Percentiles rank a stretch among this genome's conserved stretches.
Conservation (phyloP, 2,888 invertebrate genomes). For the Xestia sexstrigata region DNA sequence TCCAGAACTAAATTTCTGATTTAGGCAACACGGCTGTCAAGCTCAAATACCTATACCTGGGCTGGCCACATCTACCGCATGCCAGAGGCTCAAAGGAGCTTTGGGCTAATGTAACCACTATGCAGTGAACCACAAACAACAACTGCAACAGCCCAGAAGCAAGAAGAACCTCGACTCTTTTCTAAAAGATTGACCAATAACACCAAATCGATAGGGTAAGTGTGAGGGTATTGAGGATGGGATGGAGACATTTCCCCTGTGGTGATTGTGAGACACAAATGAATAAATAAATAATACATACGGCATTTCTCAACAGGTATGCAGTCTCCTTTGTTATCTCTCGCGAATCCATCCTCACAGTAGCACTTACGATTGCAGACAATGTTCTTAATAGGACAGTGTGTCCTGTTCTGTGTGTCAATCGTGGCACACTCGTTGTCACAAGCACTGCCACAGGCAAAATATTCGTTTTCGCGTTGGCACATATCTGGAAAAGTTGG, state of each 20-base stretch:
- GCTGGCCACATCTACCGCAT: neutral
- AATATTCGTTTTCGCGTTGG: conserved; percentile 55
- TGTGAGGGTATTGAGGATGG: neutral
- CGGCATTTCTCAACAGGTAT: conserved; percentile 51
- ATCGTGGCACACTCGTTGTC: conserved; percentile 70
- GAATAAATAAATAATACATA: conserved; percentile 23
- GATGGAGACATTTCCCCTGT: too few species aligned
- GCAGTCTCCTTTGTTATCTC: conserved; percentile 41
- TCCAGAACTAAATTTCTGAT: too few species aligned
- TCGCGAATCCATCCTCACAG: conserved; percentile 63
- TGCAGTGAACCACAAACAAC: neutral
- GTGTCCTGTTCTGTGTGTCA: conserved; percentile 59
- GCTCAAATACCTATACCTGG: neutral
- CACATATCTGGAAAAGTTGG: conserved; percentile 50
- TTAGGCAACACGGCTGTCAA: too few species aligned
- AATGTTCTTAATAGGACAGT: conserved; percentile 68
- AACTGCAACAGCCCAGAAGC: neutral
- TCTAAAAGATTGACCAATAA: neutral
- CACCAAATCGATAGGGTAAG: neutral
- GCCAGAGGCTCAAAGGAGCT: neutral
- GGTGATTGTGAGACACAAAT: neutral
- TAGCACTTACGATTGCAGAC: conserved; percentile 70
- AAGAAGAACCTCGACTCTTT: neutral
- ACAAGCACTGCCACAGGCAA: conserved; percentile 62
- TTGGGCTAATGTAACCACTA: too few species aligned